Base-by-base conservation (phyloP, 2,888 invertebrate genomes). In the Branchipolynoe longqiensis region DNA sequence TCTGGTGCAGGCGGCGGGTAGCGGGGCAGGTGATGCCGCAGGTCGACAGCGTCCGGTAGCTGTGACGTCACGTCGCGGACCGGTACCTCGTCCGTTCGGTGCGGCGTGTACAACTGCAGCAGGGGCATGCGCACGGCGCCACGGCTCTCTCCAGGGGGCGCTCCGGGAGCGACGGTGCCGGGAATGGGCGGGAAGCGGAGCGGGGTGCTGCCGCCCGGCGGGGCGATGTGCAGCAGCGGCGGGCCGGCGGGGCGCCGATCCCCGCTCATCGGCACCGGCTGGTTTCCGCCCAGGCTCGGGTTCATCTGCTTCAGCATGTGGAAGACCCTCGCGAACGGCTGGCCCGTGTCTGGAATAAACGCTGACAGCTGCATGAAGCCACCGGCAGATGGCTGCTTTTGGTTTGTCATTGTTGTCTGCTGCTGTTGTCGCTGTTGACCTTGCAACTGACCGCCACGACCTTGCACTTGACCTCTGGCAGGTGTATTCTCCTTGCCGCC, bases 11-110 rank as follows among this genome's bases (percentile, higher is more conserved):
- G n/a, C n/a, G n/a, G n/a, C n/a, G n/a, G n/a, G n/a, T n/a, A n/a
- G n/a, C n/a, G n/a, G n/a, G n/a, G n/a, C n/a, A n/a, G n/a, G n/a
- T n/a, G n/a, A n/a, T n/a, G n/a, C n/a, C n/a, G n/a, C n/a, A n/a
- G 38, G 48, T 40, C 41, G 41, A 48, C 41, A 41, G 31, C 18
- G 64, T 41, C 14, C 14, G 40, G 74, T 56, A 59, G 36, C 25
- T 81, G 78, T 14, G 28, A 4, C 2, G 78, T 78, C 22, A 84
- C 31, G 73, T 84, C 84, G 18, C 84, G 36, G 3, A 69, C 84
- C 14, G 84, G 84, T n/a, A 84, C 73, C 36, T 84, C 84, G 41
- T 84, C 84, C 41, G 54, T 62, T 31, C 33, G 31, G 38, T 54
- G 82, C n/a, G 56, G 82, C 12, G 56, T 58, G 36, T 78, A 78